Evolutionary conservation across 2,797 vertebrate genomes (phyloP).

Genomic region (Argya squamiceps): DNA sequence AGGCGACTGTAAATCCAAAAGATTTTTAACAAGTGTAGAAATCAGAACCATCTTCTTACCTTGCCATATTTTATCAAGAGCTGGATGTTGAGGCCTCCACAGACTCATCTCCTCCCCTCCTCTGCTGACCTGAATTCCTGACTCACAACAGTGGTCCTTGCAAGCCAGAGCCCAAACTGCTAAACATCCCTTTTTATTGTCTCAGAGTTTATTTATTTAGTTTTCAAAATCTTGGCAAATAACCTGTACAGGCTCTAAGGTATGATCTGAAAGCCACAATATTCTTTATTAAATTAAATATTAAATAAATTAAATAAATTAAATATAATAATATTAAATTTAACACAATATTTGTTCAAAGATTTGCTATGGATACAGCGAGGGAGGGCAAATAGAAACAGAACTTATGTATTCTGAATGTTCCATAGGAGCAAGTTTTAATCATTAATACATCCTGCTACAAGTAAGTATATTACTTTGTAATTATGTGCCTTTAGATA

Average conservation of each 20-base stretch:
- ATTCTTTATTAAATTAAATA: too few species aligned
- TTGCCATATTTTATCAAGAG: background rate
- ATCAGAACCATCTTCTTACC: background rate
- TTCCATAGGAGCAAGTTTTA: background rate
- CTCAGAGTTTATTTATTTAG: background rate
- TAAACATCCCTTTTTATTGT: background rate
- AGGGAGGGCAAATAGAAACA: accelerated
- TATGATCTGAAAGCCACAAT: background rate
- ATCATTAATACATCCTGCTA: background rate
- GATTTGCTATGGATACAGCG: background rate
- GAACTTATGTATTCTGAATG: background rate
- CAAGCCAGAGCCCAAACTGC: background rate
- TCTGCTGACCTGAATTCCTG: background rate
- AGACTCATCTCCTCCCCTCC: background rate
- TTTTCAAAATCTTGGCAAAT: background rate
- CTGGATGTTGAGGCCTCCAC: background rate
- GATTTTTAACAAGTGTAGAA: too few species aligned
- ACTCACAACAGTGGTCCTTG: background rate
- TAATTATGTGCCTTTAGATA: background rate
- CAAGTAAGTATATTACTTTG: background rate
- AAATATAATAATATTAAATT: too few species aligned
- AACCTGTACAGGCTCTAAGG: background rate
- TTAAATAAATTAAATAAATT: too few species aligned
- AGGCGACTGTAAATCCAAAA: background rate
- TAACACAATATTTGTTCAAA: too few species aligned